Evolutionary conservation across 2,113 vertebrate species (phyloP), one percentile per base, ranked within the genome.

Genomic region (Arothron firmamentum): DNA sequence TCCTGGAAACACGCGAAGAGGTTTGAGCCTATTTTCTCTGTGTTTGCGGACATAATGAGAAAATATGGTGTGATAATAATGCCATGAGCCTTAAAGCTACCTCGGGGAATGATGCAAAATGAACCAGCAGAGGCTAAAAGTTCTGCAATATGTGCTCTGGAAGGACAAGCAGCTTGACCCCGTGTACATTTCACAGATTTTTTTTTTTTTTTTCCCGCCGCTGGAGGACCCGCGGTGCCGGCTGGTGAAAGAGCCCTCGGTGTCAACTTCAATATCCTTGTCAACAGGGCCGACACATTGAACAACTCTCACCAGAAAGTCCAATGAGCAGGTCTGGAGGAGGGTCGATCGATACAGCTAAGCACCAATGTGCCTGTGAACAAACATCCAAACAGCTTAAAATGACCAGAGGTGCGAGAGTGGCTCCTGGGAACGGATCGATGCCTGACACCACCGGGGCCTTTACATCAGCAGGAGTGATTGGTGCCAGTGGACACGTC

Each of bases 1-100:
- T 66, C 72, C 75, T 75, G 75, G 66, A 80, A 84, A 80, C 72
- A 80, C 72, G 69, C 53, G 41, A 75, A 59, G 63, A 52, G 56
- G 11, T 88, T 70, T 78, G 42, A 70, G 59, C 23, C 15, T 34
- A 74, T 62, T 71, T 11, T 46, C 47, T 74, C 70, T 67, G 42
- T 66, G 64, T 62, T 48, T 61, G 65, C 56, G 67, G 65, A 64
- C 34, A 57, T 58, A 53, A 63, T 74, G 5, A 61, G 53, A 57
- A 75, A 62, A 53, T 51, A 72, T 54, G 55, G 41, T 31, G 46
- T 49, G 59, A 75, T 63, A 47, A 72, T 60, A 59, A 62, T 60
- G 42, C 56, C 56, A 66, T 69, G 54, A 49, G 62, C 50, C 52
- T 70, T 25, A 31, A 59, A 67, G 52, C 41, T 15, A 38, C 56